Evolutionary conservation across 92 coral and sea anemone genomes (phyloP), one percentile per base, ranked within the genome.

Genomic region (Montipora capitata): DNA sequence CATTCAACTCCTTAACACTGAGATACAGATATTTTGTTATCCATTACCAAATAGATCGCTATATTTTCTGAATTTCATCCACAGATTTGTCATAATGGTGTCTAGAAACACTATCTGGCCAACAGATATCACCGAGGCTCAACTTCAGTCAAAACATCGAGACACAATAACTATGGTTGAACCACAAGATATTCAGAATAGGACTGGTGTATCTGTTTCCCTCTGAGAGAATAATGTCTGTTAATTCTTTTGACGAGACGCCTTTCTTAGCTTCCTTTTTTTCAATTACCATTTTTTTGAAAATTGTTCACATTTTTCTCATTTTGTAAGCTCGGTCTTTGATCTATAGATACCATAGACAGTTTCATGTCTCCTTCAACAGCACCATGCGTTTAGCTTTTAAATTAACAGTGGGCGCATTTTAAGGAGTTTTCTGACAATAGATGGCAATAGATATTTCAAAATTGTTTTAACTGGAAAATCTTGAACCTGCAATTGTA

Each of bases 121-220:
- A 39, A 93, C 94, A 56, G 96, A 94, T 14, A 92, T 91, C 65
- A 91, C 92, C 80, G 92, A 77, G 73, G 96, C 95, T 44, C 99
- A 91, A 54, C 71, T 94, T 14, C 78, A 42, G 51, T 73, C 92
- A 62, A 65, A 71, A 35, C 76, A 14, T 40, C 92, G 81, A 13
- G 48, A 6, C 10, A 49, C 68, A 81, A 40, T n/a, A 7, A 68
- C 77, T 16, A 17, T 18, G 5, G 56, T 54, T 10, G 67, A 81
- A 15, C 7, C 52, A 48, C 77, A 81, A 10, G 69, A 42, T 52
- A 65, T 75, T 5, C 77, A n/a, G 39, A 14, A 14, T 9, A 10
- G 2, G 8, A 54, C 65, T 2, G 51, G 40, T n/a, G 7, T 3
- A 10, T 51, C 85, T 14, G 77, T 81, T 2, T 40, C 65, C 76